phyloP scores from a whole-genome alignment of 2,113 vertebrate genomes.

The Syngnathus scovelli region DNA sequence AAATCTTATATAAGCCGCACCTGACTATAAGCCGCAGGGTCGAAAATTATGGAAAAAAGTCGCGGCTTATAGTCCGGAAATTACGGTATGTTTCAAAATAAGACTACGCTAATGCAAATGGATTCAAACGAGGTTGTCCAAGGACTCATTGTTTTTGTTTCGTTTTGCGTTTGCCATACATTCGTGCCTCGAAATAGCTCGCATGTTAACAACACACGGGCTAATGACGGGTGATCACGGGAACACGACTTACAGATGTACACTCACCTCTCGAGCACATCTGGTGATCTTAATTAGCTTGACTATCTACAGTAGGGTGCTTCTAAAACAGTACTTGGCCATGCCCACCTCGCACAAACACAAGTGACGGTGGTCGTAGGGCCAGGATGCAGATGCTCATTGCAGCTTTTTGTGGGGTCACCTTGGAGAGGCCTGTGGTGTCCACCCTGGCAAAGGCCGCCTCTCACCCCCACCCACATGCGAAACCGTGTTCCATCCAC shows the following conservation, averaged over 20 bases:
- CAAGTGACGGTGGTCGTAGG: slow-evolving; percentile 48
- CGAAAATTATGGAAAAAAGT: too few relatives aligned
- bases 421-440: slow-evolving; percentile 53
- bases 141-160: too few relatives aligned
- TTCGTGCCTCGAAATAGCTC: background rate
- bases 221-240: background rate
- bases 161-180: background rate
- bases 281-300: background rate
- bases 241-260: slow-evolving; percentile 67
- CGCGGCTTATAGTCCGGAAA: too few relatives aligned
- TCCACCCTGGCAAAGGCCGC: slow-evolving; percentile 1
- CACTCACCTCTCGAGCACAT: slow-evolving; percentile 24
- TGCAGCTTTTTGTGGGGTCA: slow-evolving; percentile 56
- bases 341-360: background rate
- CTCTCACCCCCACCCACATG: background rate
- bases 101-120: too few relatives aligned
- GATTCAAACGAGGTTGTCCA: background rate
- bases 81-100: too few relatives aligned
- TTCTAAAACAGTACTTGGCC: background rate
- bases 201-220: background rate
- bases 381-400: slow-evolving; percentile 51
- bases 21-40: too few relatives aligned
- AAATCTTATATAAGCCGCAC: too few relatives aligned
- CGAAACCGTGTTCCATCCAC: background rate
- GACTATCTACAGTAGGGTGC: background rate